These are phyloP conservation scores for Hydrophis major DNA, from an alignment of 2,797 vertebrate species.

Conservation along the genomic window DNA sequence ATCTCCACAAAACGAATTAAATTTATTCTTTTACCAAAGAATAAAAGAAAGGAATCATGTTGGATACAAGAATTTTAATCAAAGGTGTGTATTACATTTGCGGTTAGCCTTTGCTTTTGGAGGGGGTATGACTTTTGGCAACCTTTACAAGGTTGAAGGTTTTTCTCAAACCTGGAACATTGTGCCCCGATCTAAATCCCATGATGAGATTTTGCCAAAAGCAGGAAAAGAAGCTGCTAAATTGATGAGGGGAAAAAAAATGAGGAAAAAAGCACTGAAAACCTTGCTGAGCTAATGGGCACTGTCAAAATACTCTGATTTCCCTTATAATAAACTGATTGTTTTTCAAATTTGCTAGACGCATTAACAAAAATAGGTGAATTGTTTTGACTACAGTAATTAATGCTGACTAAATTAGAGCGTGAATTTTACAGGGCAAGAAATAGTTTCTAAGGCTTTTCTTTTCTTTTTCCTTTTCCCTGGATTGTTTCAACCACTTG, in stretches of 20 bases:
- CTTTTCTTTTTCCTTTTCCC: not conserved
- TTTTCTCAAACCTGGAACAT: not conserved
- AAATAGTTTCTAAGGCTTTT: not conserved
- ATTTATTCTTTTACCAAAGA: no score
- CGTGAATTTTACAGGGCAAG: constrained; percentile 19
- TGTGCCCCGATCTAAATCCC: not conserved
- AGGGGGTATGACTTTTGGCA: not conserved
- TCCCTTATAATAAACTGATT: constrained; percentile 34
- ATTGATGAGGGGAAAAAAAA: not conserved
- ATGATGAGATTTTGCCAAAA: not conserved
- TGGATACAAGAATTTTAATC: not conserved
- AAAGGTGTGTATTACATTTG: not conserved
- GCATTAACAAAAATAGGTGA: constrained; percentile 34
- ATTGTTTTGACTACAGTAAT: constrained; percentile 38
- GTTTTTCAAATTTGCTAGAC: constrained; percentile 29
- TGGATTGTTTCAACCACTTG: not conserved
- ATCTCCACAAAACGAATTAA: no score
- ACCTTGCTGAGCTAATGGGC: constrained; percentile 37
- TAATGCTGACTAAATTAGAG: constrained; percentile 26
- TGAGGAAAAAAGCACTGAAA: constrained; percentile 9
- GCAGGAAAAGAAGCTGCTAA: constrained; percentile 1
- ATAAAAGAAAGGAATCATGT: not conserved
- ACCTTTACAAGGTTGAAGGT: not conserved
- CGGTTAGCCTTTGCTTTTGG: not conserved
- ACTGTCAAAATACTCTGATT: constrained; percentile 46